Percentiles rank a stretch among this genome's conserved stretches.
Evolutionary conservation across 92 coral and sea anemone genomes (phyloP).

Genomic region (Montipora capitata): DNA sequence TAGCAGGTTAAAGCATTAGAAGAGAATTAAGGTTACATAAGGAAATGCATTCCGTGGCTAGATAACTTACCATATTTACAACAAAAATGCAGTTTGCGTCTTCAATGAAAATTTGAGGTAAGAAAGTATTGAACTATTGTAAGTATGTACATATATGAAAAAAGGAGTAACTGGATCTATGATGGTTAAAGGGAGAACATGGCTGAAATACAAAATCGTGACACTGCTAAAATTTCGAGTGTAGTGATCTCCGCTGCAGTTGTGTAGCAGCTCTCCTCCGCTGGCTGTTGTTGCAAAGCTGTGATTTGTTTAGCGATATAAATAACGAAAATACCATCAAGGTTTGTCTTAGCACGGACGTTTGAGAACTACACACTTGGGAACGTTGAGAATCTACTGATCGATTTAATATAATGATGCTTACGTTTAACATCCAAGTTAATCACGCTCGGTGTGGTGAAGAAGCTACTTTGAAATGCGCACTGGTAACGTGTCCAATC

Average conservation of each 20-base stretch:
- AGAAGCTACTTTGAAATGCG: conserved; percentile 83
- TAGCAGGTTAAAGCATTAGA: neutral
- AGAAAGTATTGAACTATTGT: neutral
- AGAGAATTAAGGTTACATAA: neutral
- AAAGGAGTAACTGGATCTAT: too few relatives aligned
- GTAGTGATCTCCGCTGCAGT: too few relatives aligned
- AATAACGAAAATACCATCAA: neutral
- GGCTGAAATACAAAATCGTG: too few relatives aligned
- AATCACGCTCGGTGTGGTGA: conserved; percentile 73
- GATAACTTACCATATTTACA: too few relatives aligned
- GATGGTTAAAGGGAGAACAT: too few relatives aligned
- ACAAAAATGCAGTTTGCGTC: too few relatives aligned
- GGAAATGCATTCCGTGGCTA: neutral
- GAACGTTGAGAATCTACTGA: neutral
- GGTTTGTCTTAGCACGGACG: neutral
- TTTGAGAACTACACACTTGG: neutral
- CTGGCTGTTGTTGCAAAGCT: neutral
- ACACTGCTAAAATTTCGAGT: too few relatives aligned
- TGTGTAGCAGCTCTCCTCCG: too few relatives aligned
- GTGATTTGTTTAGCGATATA: neutral
- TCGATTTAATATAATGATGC: conserved; percentile 15
- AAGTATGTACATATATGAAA: neutral
- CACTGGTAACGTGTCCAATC: conserved; percentile 82
- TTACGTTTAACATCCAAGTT: conserved; percentile 75
- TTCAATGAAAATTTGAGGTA: neutral